Conservation (phyloP, 2,113 vertebrate species). For the Calidris pugnax region DNA sequence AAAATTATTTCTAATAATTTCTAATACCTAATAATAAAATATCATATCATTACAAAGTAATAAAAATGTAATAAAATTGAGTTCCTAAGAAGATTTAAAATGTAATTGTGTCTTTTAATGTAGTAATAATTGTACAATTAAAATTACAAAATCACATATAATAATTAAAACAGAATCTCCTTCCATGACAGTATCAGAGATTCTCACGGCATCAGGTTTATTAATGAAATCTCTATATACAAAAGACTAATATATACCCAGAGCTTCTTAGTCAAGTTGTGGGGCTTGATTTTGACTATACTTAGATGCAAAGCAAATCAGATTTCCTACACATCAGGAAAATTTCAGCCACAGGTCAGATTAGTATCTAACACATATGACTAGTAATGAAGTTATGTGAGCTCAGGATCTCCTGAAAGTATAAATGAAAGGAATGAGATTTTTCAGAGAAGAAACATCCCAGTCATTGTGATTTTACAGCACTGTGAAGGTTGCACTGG, state of each 20-base stretch:
- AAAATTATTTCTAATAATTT: slow-evolving; percentile 66
- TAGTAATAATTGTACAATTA: slow-evolving; percentile 65
- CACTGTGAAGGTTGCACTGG: neutral
- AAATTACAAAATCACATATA: slow-evolving; percentile 52
- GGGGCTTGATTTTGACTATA: neutral
- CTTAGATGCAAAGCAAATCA: neutral
- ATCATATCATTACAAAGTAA: slow-evolving; percentile 69
- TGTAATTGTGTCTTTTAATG: slow-evolving; percentile 65
- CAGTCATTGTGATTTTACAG: neutral
- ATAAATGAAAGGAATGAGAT: neutral
- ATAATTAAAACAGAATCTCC: slow-evolving; percentile 47
- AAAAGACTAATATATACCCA: neutral
- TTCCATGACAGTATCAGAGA: neutral
- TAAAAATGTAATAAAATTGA: slow-evolving; percentile 73
- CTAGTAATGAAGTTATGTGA: neutral
- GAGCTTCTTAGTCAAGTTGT: neutral
- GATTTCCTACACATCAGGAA: neutral
- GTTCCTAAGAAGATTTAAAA: slow-evolving; percentile 70
- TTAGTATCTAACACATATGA: neutral
- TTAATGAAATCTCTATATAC: neutral
- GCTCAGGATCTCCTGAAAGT: neutral
- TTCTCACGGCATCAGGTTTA: neutral
- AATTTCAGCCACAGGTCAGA: neutral
- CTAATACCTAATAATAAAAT: slow-evolving; percentile 68
- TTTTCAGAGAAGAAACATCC: neutral